phyloP scores from a whole-genome alignment of 2,113 vertebrate genomes.

The Saimiri boliviensis region DNA sequence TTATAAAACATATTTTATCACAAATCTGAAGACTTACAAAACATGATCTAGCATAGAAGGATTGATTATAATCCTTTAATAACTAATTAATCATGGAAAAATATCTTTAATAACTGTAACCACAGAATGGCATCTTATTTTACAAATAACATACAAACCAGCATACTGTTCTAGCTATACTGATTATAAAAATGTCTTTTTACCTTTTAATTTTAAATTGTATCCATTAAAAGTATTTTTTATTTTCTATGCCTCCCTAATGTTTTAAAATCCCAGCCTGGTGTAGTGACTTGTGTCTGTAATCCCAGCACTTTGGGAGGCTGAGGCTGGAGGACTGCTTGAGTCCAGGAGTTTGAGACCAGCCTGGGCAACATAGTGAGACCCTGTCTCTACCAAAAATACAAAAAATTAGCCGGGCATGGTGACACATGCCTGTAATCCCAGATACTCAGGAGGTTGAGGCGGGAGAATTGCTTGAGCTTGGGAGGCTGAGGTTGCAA shows the following conservation, averaged over 20 bases:
- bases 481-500: no score
- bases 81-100: neutral
- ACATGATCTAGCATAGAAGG: neutral
- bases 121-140: neutral
- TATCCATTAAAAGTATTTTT: neutral
- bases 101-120: neutral
- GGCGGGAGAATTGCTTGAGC: no score
- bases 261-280: neutral
- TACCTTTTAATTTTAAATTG: conserved; percentile 29
- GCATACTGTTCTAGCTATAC: neutral
- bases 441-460: no score
- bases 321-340: no score
- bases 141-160: neutral
- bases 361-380: no score
- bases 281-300: no score
- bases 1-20: neutral
- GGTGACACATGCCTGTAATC: no score
- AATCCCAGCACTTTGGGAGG: no score
- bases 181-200: neutral
- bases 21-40: neutral
- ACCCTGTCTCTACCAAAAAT: no score
- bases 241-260: neutral
- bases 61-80: neutral
- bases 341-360: no score
- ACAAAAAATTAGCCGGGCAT: no score